Base-by-base conservation (phyloP, 2,113 vertebrate species). In the Fulica atra region DNA sequence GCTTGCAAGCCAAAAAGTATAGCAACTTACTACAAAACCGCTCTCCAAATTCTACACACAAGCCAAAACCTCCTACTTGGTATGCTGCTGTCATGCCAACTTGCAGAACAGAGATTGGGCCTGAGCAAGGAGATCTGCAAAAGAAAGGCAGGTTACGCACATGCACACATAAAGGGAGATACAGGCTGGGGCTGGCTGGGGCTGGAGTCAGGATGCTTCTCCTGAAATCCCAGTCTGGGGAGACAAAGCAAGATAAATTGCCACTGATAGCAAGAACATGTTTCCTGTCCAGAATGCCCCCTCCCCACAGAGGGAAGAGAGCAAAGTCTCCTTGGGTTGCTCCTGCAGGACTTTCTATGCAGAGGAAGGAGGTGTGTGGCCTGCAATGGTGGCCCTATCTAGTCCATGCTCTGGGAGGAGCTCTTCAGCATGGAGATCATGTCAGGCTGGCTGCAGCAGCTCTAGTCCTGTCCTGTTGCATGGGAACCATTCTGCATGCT, bases 51-150 rank as follows among this genome's bases (percentile, higher is more conserved):
- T 94, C 93, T 85, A 96, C 63, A 85, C 31, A 5, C 57, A 94
- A 96, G 96, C 96, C 96, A 97, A 97, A 96, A 91, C 93, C 96
- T 97, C 96, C 96, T 96, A 97, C 96, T 97, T 97, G 96, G 83
- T 96, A 97, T 97, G 96, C 97, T 97, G 96, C 96, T 73, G 61
- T 93, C 94, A 96, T 95, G 94, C 96, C 97, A 97, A 95, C 87
- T 96, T 92, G 78, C 92, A 93, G 93, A 95, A 87, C 86, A 96
- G 94, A 95, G 89, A 73, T 24, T 89, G 95, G 86, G 85, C 80
- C 88, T 90, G 88, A 94, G 83, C 69, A 90, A 82, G 81, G 93
- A 94, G 93, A 78, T 88, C 92, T 88, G 87, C 59, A 42, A 73
- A 96, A 93, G 91, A 89, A 86, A 35, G 57, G 59, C 48, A 56